phyloP scores from a whole-genome alignment of 2,797 vertebrate genomes.

The Notamacropus eugenii region DNA sequence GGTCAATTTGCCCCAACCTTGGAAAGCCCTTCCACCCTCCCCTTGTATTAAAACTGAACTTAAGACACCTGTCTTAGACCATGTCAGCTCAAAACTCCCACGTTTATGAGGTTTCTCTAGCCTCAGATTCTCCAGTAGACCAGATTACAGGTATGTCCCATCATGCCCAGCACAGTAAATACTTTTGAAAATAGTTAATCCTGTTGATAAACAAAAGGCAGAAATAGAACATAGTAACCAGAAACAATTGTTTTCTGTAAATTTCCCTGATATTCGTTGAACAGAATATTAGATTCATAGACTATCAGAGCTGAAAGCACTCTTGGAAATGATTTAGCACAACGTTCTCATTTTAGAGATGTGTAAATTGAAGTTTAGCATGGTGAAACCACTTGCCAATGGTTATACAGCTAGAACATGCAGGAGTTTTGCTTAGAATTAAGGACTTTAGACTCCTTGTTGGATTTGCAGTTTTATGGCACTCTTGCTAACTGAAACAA shows the following conservation, averaged over 20 bases:
- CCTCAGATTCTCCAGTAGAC: background rate
- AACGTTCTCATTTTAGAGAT: background rate
- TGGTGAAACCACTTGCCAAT: background rate
- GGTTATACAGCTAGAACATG: background rate
- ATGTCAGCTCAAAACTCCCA: background rate
- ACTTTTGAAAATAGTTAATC: conserved; percentile 42
- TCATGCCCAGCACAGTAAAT: conserved; percentile 49
- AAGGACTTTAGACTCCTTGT: conserved; percentile 15
- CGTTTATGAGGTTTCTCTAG: background rate
- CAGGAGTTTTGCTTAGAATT: background rate
- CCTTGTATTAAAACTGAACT: background rate
- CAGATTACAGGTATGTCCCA: background rate
- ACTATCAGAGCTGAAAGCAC: background rate
- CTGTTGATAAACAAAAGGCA: conserved; percentile 45
- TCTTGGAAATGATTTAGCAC: background rate
- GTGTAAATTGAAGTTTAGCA: background rate
- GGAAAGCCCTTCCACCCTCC: background rate
- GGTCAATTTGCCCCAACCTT: background rate
- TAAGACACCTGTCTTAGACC: background rate
- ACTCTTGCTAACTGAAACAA: conserved; percentile 47
- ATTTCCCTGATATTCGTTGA: background rate
- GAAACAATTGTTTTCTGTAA: background rate
- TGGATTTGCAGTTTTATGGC: conserved; percentile 1
- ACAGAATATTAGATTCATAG: background rate
- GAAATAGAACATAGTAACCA: background rate